These are phyloP conservation scores for Congeria kusceri DNA, from an alignment of 2,888 invertebrate genomes.

Conservation along the genomic window DNA sequence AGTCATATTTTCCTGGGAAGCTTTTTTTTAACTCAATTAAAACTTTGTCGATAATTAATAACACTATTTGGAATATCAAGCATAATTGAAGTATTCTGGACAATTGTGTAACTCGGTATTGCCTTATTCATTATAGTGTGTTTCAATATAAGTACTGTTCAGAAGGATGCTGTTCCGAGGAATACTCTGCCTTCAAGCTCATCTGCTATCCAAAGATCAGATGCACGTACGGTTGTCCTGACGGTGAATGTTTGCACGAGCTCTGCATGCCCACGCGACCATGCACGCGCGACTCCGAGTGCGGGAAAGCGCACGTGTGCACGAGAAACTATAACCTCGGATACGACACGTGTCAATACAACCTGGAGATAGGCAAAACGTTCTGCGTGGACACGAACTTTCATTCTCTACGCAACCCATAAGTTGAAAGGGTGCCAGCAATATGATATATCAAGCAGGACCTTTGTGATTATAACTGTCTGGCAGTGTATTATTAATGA, in stretches of 20 bases:
- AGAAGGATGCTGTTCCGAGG: constrained; percentile 81
- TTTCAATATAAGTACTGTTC: constrained; percentile 72
- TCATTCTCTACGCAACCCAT: constrained; percentile 55
- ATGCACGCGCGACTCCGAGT: constrained; percentile 68
- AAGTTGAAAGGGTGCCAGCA: not conserved
- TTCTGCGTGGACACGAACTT: constrained; percentile 77
- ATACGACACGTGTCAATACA: constrained; percentile 81
- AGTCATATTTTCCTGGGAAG: too few species aligned
- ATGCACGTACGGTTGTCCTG: constrained; percentile 80
- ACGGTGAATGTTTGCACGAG: constrained; percentile 77
- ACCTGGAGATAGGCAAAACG: constrained; percentile 80
- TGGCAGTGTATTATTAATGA: too few species aligned
- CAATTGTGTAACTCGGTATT: too few species aligned
- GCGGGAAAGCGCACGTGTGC: constrained; percentile 74
- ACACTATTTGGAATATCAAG: too few species aligned
- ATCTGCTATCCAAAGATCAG: constrained; percentile 82
- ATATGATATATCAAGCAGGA: too few species aligned
- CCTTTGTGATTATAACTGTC: too few species aligned
- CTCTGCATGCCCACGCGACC: constrained; percentile 78
- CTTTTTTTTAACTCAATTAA: too few species aligned
- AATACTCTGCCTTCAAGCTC: constrained; percentile 79
- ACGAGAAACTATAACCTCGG: constrained; percentile 81
- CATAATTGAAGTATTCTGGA: too few species aligned
- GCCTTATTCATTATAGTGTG: not conserved
- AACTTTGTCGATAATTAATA: too few species aligned